Conservation (phyloP, 2,113 vertebrate species). For the Galemys pyrenaicus region DNA sequence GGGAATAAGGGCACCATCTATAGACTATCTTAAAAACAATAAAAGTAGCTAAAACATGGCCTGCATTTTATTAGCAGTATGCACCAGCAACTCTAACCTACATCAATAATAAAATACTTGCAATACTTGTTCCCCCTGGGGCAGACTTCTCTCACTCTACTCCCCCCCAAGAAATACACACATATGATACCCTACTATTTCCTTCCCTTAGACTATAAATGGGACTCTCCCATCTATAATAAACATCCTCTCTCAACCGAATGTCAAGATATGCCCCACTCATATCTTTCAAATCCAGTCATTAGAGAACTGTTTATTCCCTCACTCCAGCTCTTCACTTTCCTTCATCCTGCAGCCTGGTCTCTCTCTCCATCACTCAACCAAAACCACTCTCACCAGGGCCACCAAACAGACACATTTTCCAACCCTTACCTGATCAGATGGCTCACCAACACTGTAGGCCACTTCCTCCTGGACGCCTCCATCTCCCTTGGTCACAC, state of each 20-base stretch:
- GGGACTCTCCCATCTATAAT: background rate
- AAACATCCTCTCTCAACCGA: background rate
- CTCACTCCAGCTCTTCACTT: background rate
- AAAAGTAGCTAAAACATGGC: constrained; percentile 12
- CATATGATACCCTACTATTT: background rate
- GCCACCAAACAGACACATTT: background rate
- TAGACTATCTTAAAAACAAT: background rate
- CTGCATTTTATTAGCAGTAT: constrained; percentile 48
- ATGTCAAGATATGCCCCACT: background rate
- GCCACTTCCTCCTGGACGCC: background rate
- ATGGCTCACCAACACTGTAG: background rate
- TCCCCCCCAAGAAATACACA: background rate
- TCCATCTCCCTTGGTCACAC: background rate
- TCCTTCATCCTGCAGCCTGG: background rate
- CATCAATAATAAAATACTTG: constrained; percentile 1
- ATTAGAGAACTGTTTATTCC: background rate
- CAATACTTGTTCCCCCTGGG: background rate
- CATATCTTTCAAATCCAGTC: background rate
- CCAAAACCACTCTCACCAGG: background rate
- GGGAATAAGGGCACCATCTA: background rate
- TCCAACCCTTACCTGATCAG: background rate
- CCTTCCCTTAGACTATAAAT: background rate
- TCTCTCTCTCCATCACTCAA: background rate
- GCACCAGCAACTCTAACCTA: background rate
- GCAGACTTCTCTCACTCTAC: background rate